These are phyloP conservation scores for Scytalopus superciliaris DNA, from an alignment of 2,113 vertebrate species.

Conservation along the genomic window DNA sequence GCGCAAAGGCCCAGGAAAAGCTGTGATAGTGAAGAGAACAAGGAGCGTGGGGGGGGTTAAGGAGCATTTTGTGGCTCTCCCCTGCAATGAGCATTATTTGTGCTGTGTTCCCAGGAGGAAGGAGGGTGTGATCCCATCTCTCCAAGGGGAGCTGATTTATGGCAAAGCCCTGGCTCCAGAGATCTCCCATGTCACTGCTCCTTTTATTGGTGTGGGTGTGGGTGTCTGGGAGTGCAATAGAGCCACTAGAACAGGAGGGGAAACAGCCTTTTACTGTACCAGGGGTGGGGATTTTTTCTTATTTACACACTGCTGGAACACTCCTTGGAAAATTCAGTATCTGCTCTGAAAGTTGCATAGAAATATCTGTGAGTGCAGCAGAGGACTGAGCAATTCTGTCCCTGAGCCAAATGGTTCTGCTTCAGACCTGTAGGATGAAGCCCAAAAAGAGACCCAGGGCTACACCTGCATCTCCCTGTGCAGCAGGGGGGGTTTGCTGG, in stretches of 20 bases:
- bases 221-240: background rate
- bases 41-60: too few relatives aligned
- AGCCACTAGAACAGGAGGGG: background rate
- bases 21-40: background rate
- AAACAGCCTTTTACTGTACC: background rate
- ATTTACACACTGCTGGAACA: background rate
- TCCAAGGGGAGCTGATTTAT: background rate
- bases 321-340: background rate
- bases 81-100: background rate
- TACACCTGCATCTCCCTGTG: background rate
- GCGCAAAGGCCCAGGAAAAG: too few relatives aligned
- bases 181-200: background rate
- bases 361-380: background rate
- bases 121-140: fast-evolving
- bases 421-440: background rate
- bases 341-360: background rate
- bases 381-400: background rate
- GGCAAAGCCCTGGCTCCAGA: background rate
- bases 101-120: background rate
- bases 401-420: background rate
- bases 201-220: background rate
- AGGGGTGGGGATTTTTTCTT: background rate
- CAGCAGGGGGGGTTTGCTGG: background rate
- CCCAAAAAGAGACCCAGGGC: too few relatives aligned
- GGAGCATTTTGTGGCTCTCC: background rate